Conservation (phyloP, 2,888 invertebrate species). For the Spisula subtruncata region DNA sequence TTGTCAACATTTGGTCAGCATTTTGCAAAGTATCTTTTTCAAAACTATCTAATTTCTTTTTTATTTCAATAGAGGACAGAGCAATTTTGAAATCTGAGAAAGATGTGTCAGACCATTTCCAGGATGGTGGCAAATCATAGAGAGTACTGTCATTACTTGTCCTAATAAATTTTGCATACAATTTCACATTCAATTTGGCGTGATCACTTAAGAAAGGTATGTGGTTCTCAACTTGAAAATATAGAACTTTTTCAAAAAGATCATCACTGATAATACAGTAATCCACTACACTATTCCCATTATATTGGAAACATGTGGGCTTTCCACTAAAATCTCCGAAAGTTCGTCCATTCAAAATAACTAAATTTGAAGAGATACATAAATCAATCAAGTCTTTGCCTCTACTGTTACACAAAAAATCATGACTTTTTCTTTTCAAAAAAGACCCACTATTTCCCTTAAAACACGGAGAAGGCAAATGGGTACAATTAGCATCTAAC, state of each 20-base stretch:
- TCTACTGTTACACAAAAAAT: neutral
- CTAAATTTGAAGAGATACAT: neutral
- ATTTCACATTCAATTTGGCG: neutral
- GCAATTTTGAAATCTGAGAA: neutral
- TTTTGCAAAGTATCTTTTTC: no score
- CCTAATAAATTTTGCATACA: neutral
- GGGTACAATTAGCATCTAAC: neutral
- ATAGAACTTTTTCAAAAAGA: neutral
- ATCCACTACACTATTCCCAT: neutral
- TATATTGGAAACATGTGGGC: slow-evolving; percentile 5
- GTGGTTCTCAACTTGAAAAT: slow-evolving; percentile 3
- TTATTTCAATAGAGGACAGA: neutral
- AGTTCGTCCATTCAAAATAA: slow-evolving; percentile 5
- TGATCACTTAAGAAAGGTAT: slow-evolving; percentile 1
- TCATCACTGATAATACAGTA: neutral
- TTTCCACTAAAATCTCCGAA: slow-evolving; percentile 9
- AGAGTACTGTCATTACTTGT: neutral
- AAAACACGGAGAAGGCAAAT: neutral
- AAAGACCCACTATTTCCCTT: neutral
- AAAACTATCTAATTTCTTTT: neutral
- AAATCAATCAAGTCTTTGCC: slow-evolving; percentile 8
- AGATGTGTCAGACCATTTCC: neutral
- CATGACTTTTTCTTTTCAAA: neutral
- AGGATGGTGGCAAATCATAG: neutral
- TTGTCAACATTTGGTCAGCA: no score